phyloP scores from a whole-genome alignment of 1,140 invertebrate genomes.

The Periplaneta americana region DNA sequence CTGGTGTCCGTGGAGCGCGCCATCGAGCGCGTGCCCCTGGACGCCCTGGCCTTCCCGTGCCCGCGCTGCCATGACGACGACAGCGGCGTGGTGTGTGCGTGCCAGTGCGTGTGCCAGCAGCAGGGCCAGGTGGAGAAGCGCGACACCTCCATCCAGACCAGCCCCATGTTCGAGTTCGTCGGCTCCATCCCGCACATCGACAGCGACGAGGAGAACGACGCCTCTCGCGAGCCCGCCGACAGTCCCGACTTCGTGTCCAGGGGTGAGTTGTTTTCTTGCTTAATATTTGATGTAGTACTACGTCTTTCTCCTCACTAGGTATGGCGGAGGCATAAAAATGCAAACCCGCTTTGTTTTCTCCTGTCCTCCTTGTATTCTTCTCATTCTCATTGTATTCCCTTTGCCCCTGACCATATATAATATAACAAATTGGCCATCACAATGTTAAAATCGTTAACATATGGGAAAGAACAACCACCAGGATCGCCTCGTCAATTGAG shows the following conservation, averaged over 20 bases:
- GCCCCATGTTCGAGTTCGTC: constrained; percentile 55
- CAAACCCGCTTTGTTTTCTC: too few species aligned
- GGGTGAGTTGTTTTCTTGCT: too few species aligned
- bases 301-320: too few species aligned
- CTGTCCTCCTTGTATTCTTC: too few species aligned
- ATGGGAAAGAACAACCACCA: too few species aligned
- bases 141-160: constrained; percentile 39
- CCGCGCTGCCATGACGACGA: constrained; percentile 45
- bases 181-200: constrained; percentile 66
- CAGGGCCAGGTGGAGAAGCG: constrained; percentile 22
- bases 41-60: constrained; percentile 56
- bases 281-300: too few species aligned
- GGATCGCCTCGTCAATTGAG: too few species aligned
- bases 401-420: too few species aligned
- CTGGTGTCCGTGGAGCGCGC: constrained; percentile 60
- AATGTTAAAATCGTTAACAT: too few species aligned
- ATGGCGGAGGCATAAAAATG: too few species aligned
- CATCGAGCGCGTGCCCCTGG: constrained; percentile 56
- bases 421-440: too few species aligned
- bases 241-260: background rate
- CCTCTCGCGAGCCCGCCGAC: background rate
- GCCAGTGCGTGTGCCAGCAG: background rate
- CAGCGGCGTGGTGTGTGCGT: background rate
- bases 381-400: too few species aligned
- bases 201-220: constrained; percentile 60